Evolutionary conservation across 2,797 vertebrate genomes (phyloP).

Genomic region (Rhinoraja longicauda): DNA sequence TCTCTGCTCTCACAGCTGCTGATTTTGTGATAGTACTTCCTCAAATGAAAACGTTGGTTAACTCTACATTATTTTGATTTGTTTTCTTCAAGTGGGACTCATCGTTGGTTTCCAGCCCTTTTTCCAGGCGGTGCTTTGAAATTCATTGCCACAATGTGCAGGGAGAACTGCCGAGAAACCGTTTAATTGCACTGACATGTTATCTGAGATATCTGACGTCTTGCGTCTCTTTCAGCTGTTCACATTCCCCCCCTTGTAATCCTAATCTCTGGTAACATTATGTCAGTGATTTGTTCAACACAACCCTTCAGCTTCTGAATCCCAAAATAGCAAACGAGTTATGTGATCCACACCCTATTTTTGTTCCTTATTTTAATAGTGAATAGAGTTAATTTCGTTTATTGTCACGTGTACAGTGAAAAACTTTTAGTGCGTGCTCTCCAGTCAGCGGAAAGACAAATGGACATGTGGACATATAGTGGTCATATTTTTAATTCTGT

Average conservation of each 20-base stretch:
- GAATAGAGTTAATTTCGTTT: neutral
- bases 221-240: conserved; percentile 1
- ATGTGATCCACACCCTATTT: neutral
- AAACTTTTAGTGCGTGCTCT: too few relatives aligned
- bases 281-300: neutral
- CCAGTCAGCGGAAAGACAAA: too few relatives aligned
- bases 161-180: neutral
- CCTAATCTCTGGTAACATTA: conserved; percentile 18
- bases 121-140: neutral
- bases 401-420: too few relatives aligned
- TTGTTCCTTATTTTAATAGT: neutral
- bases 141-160: neutral
- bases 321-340: neutral
- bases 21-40: neutral
- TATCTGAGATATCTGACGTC: neutral
- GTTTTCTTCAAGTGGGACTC: neutral
- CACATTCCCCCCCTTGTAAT: neutral
- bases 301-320: neutral
- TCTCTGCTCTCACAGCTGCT: neutral
- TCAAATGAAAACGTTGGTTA: neutral
- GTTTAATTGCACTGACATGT: neutral
- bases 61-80: neutral
- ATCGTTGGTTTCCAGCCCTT: neutral
- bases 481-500: too few relatives aligned
- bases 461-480: too few relatives aligned